Conservation (phyloP, 1,140 invertebrate genomes). For the Aphis gossypii region DNA sequence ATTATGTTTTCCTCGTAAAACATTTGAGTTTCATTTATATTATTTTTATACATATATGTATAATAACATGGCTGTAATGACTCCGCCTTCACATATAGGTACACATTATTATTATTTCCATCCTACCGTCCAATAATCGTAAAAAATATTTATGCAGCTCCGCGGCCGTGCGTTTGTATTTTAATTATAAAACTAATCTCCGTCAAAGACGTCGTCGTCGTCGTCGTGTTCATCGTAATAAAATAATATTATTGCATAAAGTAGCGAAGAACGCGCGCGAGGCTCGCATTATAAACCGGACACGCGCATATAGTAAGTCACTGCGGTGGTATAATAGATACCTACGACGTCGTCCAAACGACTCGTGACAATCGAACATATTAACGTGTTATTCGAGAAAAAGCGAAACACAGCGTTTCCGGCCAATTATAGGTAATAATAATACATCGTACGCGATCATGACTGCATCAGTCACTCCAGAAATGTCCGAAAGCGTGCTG, state of each 20-base stretch:
- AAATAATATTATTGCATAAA: not conserved
- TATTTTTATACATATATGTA: not conserved
- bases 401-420: not conserved
- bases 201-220: not conserved
- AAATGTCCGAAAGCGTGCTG: too few relatives aligned
- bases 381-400: not conserved
- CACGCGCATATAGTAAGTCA: too few relatives aligned
- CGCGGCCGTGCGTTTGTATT: not conserved
- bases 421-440: not conserved
- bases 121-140: not conserved
- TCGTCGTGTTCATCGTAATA: not conserved
- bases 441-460: not conserved
- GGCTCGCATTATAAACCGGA: not conserved
- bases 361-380: not conserved
- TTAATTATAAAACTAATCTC: slow-evolving; percentile 9
- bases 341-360: too few relatives aligned
- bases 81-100: not conserved
- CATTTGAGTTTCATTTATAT: not conserved
- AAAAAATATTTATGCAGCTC: slow-evolving; percentile 21
- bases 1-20: slow-evolving; percentile 17
- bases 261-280: too few relatives aligned
- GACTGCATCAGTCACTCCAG: too few relatives aligned
- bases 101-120: not conserved
- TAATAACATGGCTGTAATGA: not conserved
- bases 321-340: too few relatives aligned